phyloP scores from a whole-genome alignment of 2,888 invertebrate genomes.

The Polydrusus tereticollis region DNA sequence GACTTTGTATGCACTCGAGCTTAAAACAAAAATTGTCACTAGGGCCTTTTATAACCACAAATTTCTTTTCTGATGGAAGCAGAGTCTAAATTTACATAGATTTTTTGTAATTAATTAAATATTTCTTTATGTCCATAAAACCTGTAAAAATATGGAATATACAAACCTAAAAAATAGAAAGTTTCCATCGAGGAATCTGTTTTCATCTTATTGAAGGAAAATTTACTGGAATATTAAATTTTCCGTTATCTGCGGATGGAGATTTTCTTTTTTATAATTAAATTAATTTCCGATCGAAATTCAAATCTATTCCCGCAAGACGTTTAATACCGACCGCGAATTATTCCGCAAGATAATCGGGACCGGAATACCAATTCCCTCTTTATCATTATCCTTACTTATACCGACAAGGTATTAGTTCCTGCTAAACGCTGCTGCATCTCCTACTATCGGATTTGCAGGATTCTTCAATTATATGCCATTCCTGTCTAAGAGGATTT shows the following conservation, averaged over 20 bases:
- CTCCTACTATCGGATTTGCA: background rate
- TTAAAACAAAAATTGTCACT: background rate
- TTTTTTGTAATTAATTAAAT: too few relatives aligned
- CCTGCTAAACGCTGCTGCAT: background rate
- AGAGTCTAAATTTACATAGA: too few relatives aligned
- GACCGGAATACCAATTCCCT: slow-evolving; percentile 39
- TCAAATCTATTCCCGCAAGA: slow-evolving; percentile 20
- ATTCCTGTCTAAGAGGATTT: background rate
- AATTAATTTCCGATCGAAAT: slow-evolving; percentile 1
- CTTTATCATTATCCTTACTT: slow-evolving; percentile 34
- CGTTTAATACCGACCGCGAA: slow-evolving; percentile 36
- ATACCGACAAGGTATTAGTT: slow-evolving; percentile 27
- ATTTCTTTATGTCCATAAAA: too few relatives aligned
- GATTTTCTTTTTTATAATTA: too few relatives aligned
- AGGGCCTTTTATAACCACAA: background rate
- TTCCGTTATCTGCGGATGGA: too few relatives aligned
- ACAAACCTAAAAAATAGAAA: too few relatives aligned
- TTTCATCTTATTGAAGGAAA: too few relatives aligned
- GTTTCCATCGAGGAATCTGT: too few relatives aligned
- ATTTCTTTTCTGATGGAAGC: too few relatives aligned
- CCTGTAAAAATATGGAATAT: too few relatives aligned
- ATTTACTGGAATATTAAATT: too few relatives aligned
- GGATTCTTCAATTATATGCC: background rate
- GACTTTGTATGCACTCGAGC: background rate
- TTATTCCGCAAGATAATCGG: slow-evolving; percentile 31